Evolutionary conservation across 2,888 invertebrate species (phyloP), one percentile per base, ranked within the genome.

Genomic region (Autographa pulchrina): DNA sequence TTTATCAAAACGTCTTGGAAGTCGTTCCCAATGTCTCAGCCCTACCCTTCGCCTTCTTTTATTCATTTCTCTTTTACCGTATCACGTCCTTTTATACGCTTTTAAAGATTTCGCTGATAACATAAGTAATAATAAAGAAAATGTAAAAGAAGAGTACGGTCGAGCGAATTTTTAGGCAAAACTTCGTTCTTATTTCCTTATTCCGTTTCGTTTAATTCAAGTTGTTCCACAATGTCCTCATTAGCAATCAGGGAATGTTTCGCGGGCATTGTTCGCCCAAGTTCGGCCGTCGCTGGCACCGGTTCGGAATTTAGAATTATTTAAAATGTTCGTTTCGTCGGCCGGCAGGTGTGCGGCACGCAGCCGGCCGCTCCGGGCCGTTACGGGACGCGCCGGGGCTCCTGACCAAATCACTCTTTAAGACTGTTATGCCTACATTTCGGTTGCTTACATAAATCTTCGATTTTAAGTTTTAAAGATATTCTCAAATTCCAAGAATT

Each of bases 161-260:
- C 80, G 73, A 80, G 78, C 74, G 81, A 88, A 82, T 86, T 86
- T 88, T 87, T 82, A 78, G 72, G 43, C 60, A 82, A 79, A 86
- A 87, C 82, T 89, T 89, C 70, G 78, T 78, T 79, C 81, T 84
- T 78, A 83, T 85, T 86, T 89, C 86, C 88, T 92, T 90, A 89
- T 91, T 91, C 90, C 90, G 89, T 91, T 89, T 89, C 86, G 90
- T 89, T 90, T 88, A 90, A 90, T 91, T 89, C 91, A 89, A 92
- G 89, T 91, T 91, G 90, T 89, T 89, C 91, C 89, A 92, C 92
- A 93, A 93, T 92, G 92, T 92, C 89, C 93, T 94, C 93, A 94
- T 94, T 94, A 94, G 93, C 93, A 94, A 94, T 94, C 93, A 92
- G 89, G 85, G 90, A 93, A 91, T 94, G 92, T 93, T 93, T 90